Evolutionary conservation across 2,797 vertebrate genomes (phyloP).

Genomic region (Sebastes diaconus): DNA sequence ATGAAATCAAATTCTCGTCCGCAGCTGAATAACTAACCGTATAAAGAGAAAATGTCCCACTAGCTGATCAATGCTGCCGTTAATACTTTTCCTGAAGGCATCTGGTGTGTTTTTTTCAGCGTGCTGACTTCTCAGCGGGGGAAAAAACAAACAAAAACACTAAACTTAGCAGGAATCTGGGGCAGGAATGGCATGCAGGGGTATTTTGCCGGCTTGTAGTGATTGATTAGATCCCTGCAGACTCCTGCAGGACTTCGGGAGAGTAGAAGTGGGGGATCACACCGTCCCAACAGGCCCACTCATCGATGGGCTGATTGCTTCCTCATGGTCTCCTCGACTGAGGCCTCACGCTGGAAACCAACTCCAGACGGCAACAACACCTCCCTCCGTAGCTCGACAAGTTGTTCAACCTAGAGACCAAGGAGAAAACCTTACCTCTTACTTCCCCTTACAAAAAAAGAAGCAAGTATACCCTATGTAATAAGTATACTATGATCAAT

Average conservation of each 20-base stretch:
- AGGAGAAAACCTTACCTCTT: background rate
- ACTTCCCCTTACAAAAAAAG: background rate
- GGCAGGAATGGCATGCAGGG: conserved; percentile 44
- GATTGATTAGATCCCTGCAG: conserved; percentile 74
- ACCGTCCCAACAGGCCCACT: conserved; percentile 43
- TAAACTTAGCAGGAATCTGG: conserved; percentile 52
- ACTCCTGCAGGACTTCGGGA: conserved; percentile 50
- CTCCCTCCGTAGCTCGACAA: background rate
- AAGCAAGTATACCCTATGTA: background rate
- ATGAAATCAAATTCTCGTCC: conserved; percentile 1
- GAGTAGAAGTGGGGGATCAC: conserved; percentile 20
- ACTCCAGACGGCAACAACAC: conserved; percentile 33
- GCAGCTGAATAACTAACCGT: background rate
- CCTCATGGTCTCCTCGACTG: conserved; percentile 54
- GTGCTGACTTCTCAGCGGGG: conserved; percentile 40
- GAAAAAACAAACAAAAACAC: conserved; percentile 57
- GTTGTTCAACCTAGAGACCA: conserved; percentile 1
- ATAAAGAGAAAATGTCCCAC: background rate
- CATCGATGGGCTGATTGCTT: conserved; percentile 73
- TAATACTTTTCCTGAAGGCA: conserved; percentile 21
- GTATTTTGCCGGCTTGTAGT: conserved; percentile 41
- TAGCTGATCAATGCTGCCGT: conserved; percentile 14
- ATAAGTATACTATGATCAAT: no score
- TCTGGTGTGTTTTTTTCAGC: conserved; percentile 12
- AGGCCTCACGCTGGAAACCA: conserved; percentile 41